phyloP scores from a whole-genome alignment of 2,888 invertebrate genomes.

The Tillus elongatus region DNA sequence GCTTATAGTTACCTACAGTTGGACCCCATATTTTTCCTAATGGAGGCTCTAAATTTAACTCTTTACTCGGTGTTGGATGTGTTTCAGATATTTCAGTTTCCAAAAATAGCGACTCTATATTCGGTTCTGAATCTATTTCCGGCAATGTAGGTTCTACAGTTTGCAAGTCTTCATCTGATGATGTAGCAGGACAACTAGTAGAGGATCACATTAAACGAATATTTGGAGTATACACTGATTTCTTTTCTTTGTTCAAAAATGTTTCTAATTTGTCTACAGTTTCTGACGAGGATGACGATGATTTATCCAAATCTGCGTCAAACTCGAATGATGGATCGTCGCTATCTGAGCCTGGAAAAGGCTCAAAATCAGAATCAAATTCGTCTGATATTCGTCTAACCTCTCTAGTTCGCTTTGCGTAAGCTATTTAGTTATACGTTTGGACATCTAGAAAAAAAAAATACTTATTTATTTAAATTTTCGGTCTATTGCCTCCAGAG shows the following conservation, averaged over 20 bases:
- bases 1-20: conserved; percentile 6
- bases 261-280: background rate
- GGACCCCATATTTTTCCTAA: conserved; percentile 2
- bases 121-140: background rate
- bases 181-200: background rate
- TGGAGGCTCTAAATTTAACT: conserved; percentile 5
- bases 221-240: background rate
- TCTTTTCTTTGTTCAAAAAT: background rate
- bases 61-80: conserved; percentile 3
- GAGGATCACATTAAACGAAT: background rate
- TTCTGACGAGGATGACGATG: background rate
- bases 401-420: conserved; percentile 2
- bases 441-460: too few relatives aligned
- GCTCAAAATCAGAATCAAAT: too few relatives aligned
- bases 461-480: too few relatives aligned
- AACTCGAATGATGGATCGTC: conserved; percentile 2
- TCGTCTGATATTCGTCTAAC: too few relatives aligned
- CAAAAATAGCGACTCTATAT: background rate
- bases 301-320: background rate
- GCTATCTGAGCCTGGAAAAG: conserved; percentile 1
- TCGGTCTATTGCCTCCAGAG: too few relatives aligned
- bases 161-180: conserved; percentile 2
- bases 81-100: background rate
- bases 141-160: background rate
- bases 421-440: too few relatives aligned